These are phyloP conservation scores for Tenthredo livida DNA, from an alignment of 2,888 invertebrate genomes.

Conservation along the genomic window DNA sequence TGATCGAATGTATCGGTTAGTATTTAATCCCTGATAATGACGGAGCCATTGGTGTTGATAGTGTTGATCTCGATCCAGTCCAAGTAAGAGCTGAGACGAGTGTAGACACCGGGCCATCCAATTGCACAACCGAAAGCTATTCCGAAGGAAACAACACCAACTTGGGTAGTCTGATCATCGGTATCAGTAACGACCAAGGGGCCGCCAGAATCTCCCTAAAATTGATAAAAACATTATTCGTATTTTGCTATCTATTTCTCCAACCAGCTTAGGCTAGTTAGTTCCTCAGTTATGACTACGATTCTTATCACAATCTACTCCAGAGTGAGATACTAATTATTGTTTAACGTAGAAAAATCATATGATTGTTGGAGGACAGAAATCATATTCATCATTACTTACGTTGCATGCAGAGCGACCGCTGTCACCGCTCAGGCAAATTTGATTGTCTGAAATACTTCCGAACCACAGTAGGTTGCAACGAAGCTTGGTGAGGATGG, in stretches of 20 bases:
- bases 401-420: conserved; percentile 79
- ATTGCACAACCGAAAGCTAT: conserved; percentile 64
- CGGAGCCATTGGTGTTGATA: conserved; percentile 50
- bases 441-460: too few species aligned
- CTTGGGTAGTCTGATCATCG: conserved; percentile 59
- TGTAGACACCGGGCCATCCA: conserved; percentile 68
- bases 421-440: conserved; percentile 77
- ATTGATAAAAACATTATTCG: not conserved
- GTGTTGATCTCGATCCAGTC: conserved; percentile 64
- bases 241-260: not conserved
- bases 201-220: conserved; percentile 72
- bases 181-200: conserved; percentile 62
- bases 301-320: not conserved
- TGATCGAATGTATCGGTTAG: too few species aligned
- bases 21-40: not conserved
- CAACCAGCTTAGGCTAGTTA: not conserved
- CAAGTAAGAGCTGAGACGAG: conserved; percentile 63
- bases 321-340: not conserved
- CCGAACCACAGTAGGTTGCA: too few species aligned
- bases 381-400: not conserved
- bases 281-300: not conserved
- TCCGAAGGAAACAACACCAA: conserved; percentile 69
- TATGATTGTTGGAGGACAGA: not conserved
- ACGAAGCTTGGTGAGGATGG: conserved; percentile 78
- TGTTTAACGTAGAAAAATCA: not conserved